Conservation (phyloP, 2,888 invertebrate species). For the Zygogramma bicolorata region DNA sequence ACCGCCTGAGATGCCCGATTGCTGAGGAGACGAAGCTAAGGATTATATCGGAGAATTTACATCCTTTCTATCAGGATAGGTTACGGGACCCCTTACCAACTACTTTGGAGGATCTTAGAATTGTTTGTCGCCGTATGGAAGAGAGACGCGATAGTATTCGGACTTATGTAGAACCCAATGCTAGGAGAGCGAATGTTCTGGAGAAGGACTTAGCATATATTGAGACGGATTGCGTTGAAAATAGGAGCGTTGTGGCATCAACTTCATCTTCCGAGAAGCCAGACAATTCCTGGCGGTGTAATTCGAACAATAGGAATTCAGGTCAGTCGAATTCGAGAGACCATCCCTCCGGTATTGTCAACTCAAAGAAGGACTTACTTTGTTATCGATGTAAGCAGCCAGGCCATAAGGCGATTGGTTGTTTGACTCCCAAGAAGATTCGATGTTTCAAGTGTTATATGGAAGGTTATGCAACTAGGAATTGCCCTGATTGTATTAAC, state of each 20-base stretch:
- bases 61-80: not conserved
- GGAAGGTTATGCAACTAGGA: too few relatives aligned
- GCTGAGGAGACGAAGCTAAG: not conserved
- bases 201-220: slow-evolving; percentile 9
- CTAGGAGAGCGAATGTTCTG: slow-evolving; percentile 4
- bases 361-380: not conserved
- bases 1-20: not conserved
- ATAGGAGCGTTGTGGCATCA: not conserved
- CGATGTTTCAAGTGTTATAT: slow-evolving; percentile 11
- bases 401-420: slow-evolving; percentile 12
- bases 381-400: slow-evolving; percentile 10
- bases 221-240: not conserved
- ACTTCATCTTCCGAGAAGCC: not conserved
- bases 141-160: slow-evolving; percentile 12
- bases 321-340: not conserved
- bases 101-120: not conserved
- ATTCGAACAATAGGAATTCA: not conserved
- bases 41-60: not conserved
- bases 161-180: slow-evolving; percentile 4
- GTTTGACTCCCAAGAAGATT: not conserved
- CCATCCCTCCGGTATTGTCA: not conserved
- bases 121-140: slow-evolving; percentile 14
- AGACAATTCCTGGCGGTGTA: not conserved
- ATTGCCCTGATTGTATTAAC: slow-evolving; percentile 15
- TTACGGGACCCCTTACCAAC: slow-evolving; percentile 11